Base-by-base conservation (phyloP, 2,113 vertebrate species). In the Panthera tigris region DNA sequence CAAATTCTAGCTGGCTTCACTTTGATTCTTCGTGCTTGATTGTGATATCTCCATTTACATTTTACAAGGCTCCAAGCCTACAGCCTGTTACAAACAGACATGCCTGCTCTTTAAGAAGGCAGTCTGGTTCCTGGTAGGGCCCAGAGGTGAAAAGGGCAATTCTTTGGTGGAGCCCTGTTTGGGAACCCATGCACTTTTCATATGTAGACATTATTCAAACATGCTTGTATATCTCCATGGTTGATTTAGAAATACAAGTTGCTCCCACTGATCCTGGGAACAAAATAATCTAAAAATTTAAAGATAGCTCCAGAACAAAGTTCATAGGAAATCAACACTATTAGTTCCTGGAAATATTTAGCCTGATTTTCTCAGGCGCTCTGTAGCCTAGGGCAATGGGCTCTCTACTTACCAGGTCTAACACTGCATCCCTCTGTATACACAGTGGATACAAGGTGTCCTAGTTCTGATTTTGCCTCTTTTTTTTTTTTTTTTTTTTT, bases 201-300 rank as follows among this genome's bases (percentile, higher is more conserved):
- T 29, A 81, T 29, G 45, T 1, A 80, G 48, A 55, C 27, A 55
- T 73, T 55, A 91, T 69, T 91, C 74, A 93, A 83, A 83, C 45
- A 61, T 23, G 31, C 41, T 82, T 36, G 79, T 50, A 2, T 41
- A 71, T 33, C 55, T 97, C 94, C 86, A 90, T 41, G 52, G 21
- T 31, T 95, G 79, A 83, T 57, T 96, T 88, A 96, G 81, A 97
- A 89, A 65, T 25, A 21, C 33, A 91, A 95, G 33, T 16, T 63
- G 48, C 25, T 92, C 94, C 83, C 91, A 88, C 91, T 95, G 93
- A 86, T 85, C 91, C 81, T 84, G 65, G 81, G 48, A 98, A 98
- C 66, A 94, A 97, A 93, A 83, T 92, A 97, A 68, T 93, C 80
- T 50, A 85, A 89, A 94, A 76, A 39, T 85, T 73, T 80, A 95